A percentile compares a stretch with the other conserved stretches of the same genome.
Evolutionary conservation across 2,888 invertebrate species (phyloP).

Genomic region (Lagria hirta): DNA sequence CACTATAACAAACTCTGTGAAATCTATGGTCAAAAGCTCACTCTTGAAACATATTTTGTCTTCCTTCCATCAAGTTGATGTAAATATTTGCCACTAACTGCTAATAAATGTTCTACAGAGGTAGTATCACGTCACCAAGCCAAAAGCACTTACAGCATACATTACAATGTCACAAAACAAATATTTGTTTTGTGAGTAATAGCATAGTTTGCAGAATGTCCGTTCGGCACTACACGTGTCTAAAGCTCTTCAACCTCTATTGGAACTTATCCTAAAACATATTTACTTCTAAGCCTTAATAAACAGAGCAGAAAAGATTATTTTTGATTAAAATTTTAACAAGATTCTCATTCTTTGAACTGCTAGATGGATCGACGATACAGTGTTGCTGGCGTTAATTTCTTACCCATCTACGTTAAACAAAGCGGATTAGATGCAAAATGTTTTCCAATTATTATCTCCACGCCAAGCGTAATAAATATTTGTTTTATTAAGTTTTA

Average conservation of each 20-base stretch:
- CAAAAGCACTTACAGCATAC: conserved; percentile 1
- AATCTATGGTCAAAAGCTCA: no score
- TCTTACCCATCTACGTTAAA: no score
- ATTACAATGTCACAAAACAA: conserved; percentile 19
- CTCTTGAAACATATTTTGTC: conserved; percentile 29
- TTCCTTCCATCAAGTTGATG: conserved; percentile 20
- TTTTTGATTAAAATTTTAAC: conserved; percentile 17
- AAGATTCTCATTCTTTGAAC: conserved; percentile 12
- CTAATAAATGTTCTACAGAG: conserved; percentile 8
- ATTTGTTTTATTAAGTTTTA: no score
- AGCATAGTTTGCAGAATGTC: conserved; percentile 10
- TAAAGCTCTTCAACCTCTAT: neutral
- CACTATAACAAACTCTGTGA: conserved; percentile 32
- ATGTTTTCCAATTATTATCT: no score
- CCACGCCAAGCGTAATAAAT: no score
- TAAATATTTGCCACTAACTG: conserved; percentile 17
- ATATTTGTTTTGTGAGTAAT: conserved; percentile 17
- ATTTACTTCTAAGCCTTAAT: conserved; percentile 1
- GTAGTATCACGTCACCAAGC: conserved; percentile 12
- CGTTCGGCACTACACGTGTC: conserved; percentile 11
- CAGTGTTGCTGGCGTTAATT: conserved; percentile 13
- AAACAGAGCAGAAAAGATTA: neutral
- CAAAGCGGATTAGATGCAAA: no score
- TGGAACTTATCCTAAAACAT: conserved; percentile 4
- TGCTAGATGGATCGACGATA: conserved; percentile 9